Evolutionary conservation across 2,113 vertebrate genomes (phyloP).

Genomic region (Vimba vimba): DNA sequence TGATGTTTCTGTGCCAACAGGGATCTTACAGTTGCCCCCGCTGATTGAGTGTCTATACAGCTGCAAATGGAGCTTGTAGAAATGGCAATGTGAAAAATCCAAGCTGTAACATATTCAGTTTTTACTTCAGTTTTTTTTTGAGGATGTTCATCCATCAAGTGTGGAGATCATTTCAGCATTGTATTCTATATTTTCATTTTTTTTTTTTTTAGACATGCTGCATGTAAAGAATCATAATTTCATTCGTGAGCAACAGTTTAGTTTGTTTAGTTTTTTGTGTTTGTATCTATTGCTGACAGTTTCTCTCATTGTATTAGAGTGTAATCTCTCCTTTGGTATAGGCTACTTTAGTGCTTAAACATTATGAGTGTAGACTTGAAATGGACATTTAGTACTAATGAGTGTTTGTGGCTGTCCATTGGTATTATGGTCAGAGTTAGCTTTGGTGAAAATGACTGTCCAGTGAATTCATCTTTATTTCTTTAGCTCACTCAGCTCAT

Average conservation of each 20-base stretch:
- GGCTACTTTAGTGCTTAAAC: neutral
- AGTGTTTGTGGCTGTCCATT: slow-evolving; percentile 26
- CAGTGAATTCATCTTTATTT: slow-evolving; percentile 18
- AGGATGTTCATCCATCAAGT: slow-evolving; percentile 42
- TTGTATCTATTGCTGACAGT: neutral
- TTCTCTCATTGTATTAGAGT: neutral
- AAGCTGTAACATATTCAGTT: slow-evolving; percentile 23
- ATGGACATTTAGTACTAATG: slow-evolving; percentile 27
- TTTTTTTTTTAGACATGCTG: neutral
- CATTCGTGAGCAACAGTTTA: slow-evolving; percentile 10
- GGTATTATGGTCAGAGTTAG: slow-evolving; percentile 14
- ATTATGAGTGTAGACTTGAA: slow-evolving; percentile 23
- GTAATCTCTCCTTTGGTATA: neutral
- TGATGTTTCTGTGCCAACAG: slow-evolving; percentile 44
- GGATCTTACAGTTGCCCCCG: slow-evolving; percentile 37
- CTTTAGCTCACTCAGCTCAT: slow-evolving; percentile 39
- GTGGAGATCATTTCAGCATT: slow-evolving; percentile 1
- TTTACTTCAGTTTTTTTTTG: slow-evolving; percentile 44
- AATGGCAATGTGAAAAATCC: slow-evolving; percentile 30
- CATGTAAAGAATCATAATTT: slow-evolving; percentile 18
- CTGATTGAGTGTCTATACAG: slow-evolving; percentile 44
- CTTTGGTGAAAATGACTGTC: slow-evolving; percentile 30
- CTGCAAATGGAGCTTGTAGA: slow-evolving; percentile 47
- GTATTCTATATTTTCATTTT: slow-evolving; percentile 15
- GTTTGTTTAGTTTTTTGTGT: neutral